These are phyloP conservation scores for Probosciger aterrimus DNA, from an alignment of 2,113 vertebrate species.

Conservation along the genomic window DNA sequence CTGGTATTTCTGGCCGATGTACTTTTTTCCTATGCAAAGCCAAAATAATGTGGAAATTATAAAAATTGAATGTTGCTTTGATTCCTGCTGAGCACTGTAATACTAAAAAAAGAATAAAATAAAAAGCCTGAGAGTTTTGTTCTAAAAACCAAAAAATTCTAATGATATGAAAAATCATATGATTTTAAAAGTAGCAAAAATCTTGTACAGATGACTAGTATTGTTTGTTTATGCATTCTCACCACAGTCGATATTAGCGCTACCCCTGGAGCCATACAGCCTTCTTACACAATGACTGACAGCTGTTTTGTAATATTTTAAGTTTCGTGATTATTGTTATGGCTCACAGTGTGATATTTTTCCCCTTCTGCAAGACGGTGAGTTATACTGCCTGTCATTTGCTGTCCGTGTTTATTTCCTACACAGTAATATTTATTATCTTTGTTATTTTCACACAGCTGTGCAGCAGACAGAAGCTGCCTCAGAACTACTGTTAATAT, in stretches of 20 bases:
- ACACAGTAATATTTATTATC: background rate
- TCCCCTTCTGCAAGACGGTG: background rate
- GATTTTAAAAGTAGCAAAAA: background rate
- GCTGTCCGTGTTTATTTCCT: background rate
- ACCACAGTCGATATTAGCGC: background rate
- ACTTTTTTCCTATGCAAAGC: background rate
- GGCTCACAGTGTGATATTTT: background rate
- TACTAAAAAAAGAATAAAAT: background rate
- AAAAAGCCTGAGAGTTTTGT: background rate
- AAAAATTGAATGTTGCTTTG: background rate
- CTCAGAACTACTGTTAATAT: background rate
- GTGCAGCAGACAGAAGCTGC: background rate
- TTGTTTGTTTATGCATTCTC: background rate
- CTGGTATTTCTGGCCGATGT: background rate
- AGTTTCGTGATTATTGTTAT: background rate
- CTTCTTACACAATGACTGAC: background rate
- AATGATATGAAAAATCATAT: background rate
- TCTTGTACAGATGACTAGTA: background rate
- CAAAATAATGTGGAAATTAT: background rate
- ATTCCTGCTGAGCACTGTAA: background rate
- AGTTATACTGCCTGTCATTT: background rate
- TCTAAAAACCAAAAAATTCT: background rate
- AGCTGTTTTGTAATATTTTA: background rate
- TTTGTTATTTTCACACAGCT: background rate
- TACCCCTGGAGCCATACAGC: background rate